Percentiles rank a stretch among this genome's conserved stretches.
Evolutionary conservation across 2,888 invertebrate genomes (phyloP).

Genomic region (Malacosoma neustria): DNA sequence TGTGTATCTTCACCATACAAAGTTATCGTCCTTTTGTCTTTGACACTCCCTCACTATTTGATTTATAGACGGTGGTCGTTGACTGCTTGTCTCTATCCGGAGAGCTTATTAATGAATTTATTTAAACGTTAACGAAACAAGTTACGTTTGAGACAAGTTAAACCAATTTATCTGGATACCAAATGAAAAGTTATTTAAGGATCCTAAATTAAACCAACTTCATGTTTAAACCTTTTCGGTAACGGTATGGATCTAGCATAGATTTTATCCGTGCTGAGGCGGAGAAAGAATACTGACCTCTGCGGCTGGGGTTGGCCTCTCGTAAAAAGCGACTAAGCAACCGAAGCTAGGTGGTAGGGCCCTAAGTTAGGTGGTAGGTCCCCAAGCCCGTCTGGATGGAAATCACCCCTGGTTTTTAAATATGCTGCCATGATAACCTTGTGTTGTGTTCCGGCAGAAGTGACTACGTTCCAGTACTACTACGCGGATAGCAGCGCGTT

Average conservation of each 20-base stretch:
- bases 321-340: too few species aligned
- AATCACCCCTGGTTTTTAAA: background rate
- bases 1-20: conserved; percentile 32
- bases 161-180: conserved; percentile 59
- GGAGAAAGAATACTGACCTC: too few species aligned
- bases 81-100: conserved; percentile 57
- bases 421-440: background rate
- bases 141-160: conserved; percentile 65
- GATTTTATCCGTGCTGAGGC: too few species aligned
- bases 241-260: too few species aligned
- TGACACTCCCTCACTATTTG: conserved; percentile 73
- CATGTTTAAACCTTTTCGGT: too few species aligned
- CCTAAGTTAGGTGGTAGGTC: background rate
- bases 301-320: too few species aligned
- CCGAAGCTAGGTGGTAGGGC: too few species aligned
- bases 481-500: background rate
- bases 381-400: background rate
- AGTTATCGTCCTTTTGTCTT: conserved; percentile 61
- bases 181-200: conserved; percentile 52
- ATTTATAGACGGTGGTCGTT: conserved; percentile 69
- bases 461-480: background rate
- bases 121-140: conserved; percentile 74
- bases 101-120: conserved; percentile 71
- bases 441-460: background rate
- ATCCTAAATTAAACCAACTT: conserved; percentile 1